Evolutionary conservation across 2,113 vertebrate species (phyloP).

Genomic region (Noctilio leporinus): DNA sequence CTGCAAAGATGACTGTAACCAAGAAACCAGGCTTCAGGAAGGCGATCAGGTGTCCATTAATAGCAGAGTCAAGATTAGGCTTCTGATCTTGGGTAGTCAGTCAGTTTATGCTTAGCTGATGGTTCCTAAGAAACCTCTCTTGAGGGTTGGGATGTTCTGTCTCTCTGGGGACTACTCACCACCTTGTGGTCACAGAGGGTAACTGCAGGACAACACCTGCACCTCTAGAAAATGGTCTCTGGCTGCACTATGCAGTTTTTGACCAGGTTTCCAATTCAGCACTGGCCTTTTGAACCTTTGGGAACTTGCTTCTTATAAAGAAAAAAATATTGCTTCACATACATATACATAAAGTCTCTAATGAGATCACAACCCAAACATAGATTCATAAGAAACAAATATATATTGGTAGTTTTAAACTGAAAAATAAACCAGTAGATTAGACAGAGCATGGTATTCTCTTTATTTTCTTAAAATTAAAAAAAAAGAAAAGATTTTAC

Average conservation of each 20-base stretch:
- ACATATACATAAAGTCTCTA: not conserved
- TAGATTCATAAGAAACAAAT: not conserved
- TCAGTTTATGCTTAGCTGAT: not conserved
- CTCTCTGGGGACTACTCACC: not conserved
- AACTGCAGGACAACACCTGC: not conserved
- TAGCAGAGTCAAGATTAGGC: not conserved
- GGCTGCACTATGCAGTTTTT: not conserved
- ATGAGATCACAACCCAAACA: not conserved
- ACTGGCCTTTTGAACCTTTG: not conserved
- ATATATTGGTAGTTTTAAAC: not conserved
- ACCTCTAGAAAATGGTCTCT: not conserved
- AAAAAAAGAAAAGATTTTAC: too few relatives aligned
- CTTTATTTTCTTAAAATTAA: too few relatives aligned
- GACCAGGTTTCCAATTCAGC: not conserved
- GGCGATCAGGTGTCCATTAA: not conserved
- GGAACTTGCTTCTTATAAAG: not conserved
- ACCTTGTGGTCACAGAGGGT: conserved; percentile 38
- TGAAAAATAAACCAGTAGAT: not conserved
- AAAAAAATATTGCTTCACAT: not conserved
- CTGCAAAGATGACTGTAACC: not conserved
- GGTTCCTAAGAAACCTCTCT: not conserved
- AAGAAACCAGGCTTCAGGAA: not conserved
- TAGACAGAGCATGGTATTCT: not conserved
- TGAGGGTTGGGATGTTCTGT: too few relatives aligned
- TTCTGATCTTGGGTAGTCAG: not conserved